phyloP scores from a whole-genome alignment of 2,888 invertebrate genomes.

The Tillus elongatus region DNA sequence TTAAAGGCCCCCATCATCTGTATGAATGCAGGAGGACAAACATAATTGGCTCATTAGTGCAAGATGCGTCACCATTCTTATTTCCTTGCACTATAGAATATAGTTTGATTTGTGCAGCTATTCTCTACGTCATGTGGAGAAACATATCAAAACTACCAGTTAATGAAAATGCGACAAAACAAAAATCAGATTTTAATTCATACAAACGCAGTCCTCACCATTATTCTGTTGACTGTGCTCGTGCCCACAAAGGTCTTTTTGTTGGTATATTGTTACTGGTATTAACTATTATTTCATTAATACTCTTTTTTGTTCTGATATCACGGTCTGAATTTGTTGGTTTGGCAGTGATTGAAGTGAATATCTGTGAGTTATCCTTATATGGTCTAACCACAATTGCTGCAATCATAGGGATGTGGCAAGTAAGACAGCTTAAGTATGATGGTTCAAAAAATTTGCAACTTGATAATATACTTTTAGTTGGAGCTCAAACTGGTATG shows the following conservation, averaged over 20 bases:
- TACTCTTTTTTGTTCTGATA: slow-evolving; percentile 81
- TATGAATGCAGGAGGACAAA: slow-evolving; percentile 83
- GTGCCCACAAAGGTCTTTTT: slow-evolving; percentile 88
- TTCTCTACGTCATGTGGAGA: slow-evolving; percentile 95
- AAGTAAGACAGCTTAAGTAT: slow-evolving; percentile 61
- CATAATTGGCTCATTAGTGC: slow-evolving; percentile 69
- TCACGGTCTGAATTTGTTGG: slow-evolving; percentile 50
- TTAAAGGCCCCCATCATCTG: slow-evolving; percentile 79
- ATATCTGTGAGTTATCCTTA: slow-evolving; percentile 65
- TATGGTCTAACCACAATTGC: slow-evolving; percentile 53
- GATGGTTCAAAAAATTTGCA: slow-evolving; percentile 42
- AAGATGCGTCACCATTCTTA: slow-evolving; percentile 59
- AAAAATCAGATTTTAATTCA: slow-evolving; percentile 44
- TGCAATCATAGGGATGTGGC: slow-evolving; percentile 50
- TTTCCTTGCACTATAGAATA: slow-evolving; percentile 95
- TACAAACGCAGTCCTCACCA: slow-evolving; percentile 79
- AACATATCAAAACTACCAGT: slow-evolving; percentile 63
- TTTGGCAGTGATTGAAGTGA: slow-evolving; percentile 64
- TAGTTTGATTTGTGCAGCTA: slow-evolving; percentile 91
- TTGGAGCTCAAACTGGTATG: slow-evolving; percentile 82
- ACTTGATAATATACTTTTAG: slow-evolving; percentile 71
- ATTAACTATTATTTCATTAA: slow-evolving; percentile 68
- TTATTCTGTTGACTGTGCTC: slow-evolving; percentile 88
- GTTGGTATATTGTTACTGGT: slow-evolving; percentile 73
- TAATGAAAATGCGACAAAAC: slow-evolving; percentile 23